Percentiles rank a stretch among this genome's conserved stretches.
These are phyloP conservation scores for Calonectris borealis DNA, from an alignment of 2,113 vertebrate species.

Conservation along the genomic window DNA sequence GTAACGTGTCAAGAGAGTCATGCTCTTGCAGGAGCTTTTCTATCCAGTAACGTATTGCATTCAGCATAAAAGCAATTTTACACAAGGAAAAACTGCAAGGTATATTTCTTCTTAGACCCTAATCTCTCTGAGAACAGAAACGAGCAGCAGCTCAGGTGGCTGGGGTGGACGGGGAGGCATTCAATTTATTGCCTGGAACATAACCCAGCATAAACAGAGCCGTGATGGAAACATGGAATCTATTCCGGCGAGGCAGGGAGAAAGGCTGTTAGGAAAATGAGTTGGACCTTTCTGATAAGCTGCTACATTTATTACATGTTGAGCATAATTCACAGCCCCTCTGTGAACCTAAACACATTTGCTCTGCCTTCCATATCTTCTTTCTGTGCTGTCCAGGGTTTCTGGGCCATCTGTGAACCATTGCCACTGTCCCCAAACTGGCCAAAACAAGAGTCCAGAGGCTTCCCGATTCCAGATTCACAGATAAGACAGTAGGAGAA, in stretches of 20 bases:
- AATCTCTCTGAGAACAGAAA: not conserved
- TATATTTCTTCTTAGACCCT: not conserved
- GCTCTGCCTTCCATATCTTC: not conserved
- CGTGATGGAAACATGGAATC: not conserved
- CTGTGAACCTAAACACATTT: not conserved
- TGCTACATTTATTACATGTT: not conserved
- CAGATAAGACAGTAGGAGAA: not conserved
- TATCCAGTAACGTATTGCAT: not conserved
- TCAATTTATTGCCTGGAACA: slow-evolving; percentile 7
- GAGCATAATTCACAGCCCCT: not conserved
- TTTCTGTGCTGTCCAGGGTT: not conserved
- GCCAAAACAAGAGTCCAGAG: not conserved
- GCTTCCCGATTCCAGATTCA: not conserved
- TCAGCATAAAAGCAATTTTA: not conserved
- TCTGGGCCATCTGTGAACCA: not conserved
- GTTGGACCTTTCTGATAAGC: not conserved
- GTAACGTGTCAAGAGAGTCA: not conserved
- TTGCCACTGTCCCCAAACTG: not conserved
- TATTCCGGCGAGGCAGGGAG: not conserved
- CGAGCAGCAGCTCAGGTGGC: not conserved
- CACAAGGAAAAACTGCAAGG: not conserved
- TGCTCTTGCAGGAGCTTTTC: not conserved
- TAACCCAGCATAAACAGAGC: not conserved
- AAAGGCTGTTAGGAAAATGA: slow-evolving; percentile 6
- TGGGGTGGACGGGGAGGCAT: not conserved